These are phyloP conservation scores for Megalops cyprinoides DNA, from an alignment of 2,797 vertebrate species.

Conservation along the genomic window DNA sequence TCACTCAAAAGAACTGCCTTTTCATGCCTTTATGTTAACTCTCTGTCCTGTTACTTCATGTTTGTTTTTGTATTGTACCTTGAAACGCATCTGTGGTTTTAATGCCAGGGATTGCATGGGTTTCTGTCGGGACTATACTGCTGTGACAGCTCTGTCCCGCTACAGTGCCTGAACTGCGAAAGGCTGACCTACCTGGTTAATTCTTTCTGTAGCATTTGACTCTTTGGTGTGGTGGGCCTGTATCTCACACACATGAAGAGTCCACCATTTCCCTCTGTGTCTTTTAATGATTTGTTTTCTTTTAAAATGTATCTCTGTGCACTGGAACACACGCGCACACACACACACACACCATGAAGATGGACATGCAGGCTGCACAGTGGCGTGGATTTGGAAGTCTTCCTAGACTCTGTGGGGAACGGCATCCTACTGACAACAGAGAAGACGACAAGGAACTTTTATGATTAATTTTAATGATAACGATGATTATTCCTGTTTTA, in stretches of 20 bases:
- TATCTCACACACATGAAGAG: too few relatives aligned
- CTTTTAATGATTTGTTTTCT: neutral
- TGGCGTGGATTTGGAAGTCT: neutral
- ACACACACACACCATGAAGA: neutral
- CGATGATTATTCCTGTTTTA: too few relatives aligned
- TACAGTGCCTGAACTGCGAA: neutral
- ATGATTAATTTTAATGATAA: neutral
- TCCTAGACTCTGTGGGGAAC: neutral
- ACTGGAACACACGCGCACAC: neutral
- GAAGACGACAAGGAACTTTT: neutral
- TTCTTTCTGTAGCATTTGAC: neutral
- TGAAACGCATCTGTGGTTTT: neutral
- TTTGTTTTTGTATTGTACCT: neutral
- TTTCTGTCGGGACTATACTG: neutral
- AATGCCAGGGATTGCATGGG: neutral
- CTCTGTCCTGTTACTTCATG: neutral
- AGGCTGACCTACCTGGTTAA: neutral
- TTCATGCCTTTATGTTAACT: neutral
- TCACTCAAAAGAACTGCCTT: neutral
- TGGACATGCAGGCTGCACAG: neutral
- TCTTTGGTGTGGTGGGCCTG: too few relatives aligned
- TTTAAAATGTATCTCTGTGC: neutral
- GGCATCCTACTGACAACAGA: constrained; percentile 16
- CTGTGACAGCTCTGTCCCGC: constrained; percentile 7
- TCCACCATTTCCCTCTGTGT: neutral